A percentile compares a stretch with the other conserved stretches of the same genome.
These are phyloP conservation scores for Brachirus orientalis DNA, from an alignment of 2,113 vertebrate genomes.

Conservation along the genomic window DNA sequence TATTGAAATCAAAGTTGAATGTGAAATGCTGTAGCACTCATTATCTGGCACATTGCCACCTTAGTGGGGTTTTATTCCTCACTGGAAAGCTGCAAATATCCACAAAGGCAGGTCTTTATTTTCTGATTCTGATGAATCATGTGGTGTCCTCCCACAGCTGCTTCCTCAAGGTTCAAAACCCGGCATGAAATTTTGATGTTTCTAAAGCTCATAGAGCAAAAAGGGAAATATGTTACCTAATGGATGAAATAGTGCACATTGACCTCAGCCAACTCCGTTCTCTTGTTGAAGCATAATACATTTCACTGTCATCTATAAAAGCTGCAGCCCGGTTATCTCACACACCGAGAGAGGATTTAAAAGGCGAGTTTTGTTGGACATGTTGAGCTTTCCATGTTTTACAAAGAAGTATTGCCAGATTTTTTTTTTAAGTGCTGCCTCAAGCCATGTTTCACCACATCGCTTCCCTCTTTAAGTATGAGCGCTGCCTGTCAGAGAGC, in stretches of 20 bases:
- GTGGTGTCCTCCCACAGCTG: background rate
- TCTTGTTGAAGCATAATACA: slow-evolving; percentile 54
- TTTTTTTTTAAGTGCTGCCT: slow-evolving; percentile 62
- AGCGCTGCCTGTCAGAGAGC: slow-evolving; percentile 65
- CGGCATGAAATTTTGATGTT: slow-evolving; percentile 38
- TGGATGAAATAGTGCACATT: slow-evolving; percentile 23
- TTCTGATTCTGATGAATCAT: background rate
- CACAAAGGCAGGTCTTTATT: slow-evolving; percentile 12
- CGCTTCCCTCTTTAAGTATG: slow-evolving; percentile 53
- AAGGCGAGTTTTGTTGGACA: slow-evolving; percentile 69
- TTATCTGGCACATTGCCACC: slow-evolving; percentile 7
- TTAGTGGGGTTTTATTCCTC: slow-evolving; percentile 3
- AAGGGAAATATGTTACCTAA: slow-evolving; percentile 42
- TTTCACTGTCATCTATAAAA: slow-evolving; percentile 69
- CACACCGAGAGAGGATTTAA: slow-evolving; percentile 67
- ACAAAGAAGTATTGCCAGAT: slow-evolving; percentile 66
- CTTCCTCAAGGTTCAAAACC: slow-evolving; percentile 19
- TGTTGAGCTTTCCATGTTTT: slow-evolving; percentile 65
- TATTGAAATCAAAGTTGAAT: slow-evolving; percentile 10
- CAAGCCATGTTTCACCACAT: slow-evolving; percentile 58
- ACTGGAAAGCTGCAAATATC: background rate
- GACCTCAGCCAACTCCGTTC: slow-evolving; percentile 35
- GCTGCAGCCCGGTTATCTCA: slow-evolving; percentile 59
- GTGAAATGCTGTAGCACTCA: background rate
- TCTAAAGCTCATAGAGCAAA: slow-evolving; percentile 29